A percentile compares a stretch with the other conserved stretches of the same genome.
Evolutionary conservation across 2,888 invertebrate species (phyloP).

Genomic region (Pandemis heparana): DNA sequence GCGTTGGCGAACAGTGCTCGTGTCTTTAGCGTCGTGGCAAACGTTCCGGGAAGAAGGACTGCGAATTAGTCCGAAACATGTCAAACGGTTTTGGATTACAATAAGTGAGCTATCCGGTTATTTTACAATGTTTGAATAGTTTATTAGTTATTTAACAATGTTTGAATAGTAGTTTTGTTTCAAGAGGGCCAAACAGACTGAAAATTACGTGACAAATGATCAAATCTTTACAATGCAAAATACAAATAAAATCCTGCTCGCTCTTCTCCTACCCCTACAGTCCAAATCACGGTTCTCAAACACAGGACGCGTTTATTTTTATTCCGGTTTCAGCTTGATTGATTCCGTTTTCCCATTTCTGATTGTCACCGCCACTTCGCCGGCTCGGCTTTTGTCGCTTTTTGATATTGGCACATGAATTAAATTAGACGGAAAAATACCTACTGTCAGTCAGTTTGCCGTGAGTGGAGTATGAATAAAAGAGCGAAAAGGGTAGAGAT

Average conservation of each 20-base stretch:
- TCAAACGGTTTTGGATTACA: no score
- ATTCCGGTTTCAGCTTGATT: constrained; percentile 58
- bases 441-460: not conserved
- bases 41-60: no score
- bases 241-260: constrained; percentile 5
- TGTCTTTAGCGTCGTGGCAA: no score
- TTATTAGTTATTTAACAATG: no score
- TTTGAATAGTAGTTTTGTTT: no score
- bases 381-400: constrained; percentile 29
- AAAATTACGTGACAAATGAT: no score
- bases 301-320: constrained; percentile 55
- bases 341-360: constrained; percentile 53
- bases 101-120: no score
- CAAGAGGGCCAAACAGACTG: no score
- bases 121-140: no score
- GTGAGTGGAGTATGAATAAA: not conserved
- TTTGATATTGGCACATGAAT: constrained; percentile 38
- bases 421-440: constrained; percentile 21
- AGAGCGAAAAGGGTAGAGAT: not conserved
- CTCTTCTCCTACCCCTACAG: constrained; percentile 48
- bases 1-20: no score
- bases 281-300: constrained; percentile 53
- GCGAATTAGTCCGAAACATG: no score
- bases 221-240: not conserved
- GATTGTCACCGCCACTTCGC: constrained; percentile 44